phyloP scores from a whole-genome alignment of 2,888 invertebrate genomes.

The Thymelicus lineola region DNA sequence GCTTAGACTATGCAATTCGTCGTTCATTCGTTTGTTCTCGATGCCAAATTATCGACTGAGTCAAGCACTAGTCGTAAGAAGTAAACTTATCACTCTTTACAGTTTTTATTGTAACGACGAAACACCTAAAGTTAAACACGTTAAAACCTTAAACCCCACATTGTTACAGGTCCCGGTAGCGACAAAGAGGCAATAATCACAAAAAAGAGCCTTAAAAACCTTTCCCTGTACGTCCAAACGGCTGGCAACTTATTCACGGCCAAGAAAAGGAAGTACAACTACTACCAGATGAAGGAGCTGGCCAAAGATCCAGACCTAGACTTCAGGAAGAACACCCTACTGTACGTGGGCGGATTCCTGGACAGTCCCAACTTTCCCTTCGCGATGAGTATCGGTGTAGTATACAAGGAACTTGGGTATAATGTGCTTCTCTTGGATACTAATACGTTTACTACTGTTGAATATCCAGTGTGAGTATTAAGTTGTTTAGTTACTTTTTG shows the following conservation, averaged over 20 bases:
- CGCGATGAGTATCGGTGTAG: constrained; percentile 46
- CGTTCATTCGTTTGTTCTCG: no score
- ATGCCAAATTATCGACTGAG: no score
- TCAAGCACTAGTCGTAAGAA: no score
- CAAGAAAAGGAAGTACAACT: constrained; percentile 55
- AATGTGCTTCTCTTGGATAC: constrained; percentile 62
- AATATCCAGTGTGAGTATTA: constrained; percentile 63
- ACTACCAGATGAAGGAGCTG: constrained; percentile 57
- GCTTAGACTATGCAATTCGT: no score
- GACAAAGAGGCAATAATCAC: constrained; percentile 57
- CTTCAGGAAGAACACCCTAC: constrained; percentile 54
- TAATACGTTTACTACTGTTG: constrained; percentile 56
- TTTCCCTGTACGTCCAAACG: constrained; percentile 55
- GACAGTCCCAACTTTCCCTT: constrained; percentile 56
- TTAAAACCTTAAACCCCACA: no score
- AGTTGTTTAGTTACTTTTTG: background rate
- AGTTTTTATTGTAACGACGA: no score
- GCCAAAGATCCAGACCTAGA: constrained; percentile 52
- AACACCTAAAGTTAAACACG: no score
- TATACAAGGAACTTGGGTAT: constrained; percentile 57
- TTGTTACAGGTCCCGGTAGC: constrained; percentile 63
- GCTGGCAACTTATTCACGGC: constrained; percentile 42
- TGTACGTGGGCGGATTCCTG: constrained; percentile 63
- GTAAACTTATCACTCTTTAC: no score
- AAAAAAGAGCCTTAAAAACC: constrained; percentile 55